Evolutionary conservation across 2,113 vertebrate species (phyloP), one percentile per base, ranked within the genome.

Genomic region (Hyperopisus bebe): DNA sequence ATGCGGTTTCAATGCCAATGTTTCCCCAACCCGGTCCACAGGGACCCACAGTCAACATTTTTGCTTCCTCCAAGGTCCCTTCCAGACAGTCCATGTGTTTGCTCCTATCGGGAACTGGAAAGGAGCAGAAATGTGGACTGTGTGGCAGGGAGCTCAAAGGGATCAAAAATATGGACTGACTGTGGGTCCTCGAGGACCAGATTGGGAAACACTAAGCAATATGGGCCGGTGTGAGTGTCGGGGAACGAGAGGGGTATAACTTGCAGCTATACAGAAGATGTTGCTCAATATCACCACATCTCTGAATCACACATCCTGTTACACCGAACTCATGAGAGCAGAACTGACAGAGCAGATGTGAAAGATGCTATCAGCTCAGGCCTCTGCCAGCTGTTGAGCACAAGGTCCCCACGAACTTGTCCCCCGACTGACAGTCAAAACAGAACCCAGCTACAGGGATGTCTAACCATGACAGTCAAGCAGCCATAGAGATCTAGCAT

Each of bases 221-320:
- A 13, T 0, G 62, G n/a, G n/a, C n/a, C n/a, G 0, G n/a, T 4
- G 62, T 70, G n/a, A 27, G 62, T 31, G 62, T 27, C 13, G 13
- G 44, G 44, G 15, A 35, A 53, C 17, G 17, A 19, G 3, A 42
- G 13, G 0, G 17, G 42, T 17, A 24, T 24, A 84, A 46, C 80
- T 24, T 84, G 39, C 51, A 88, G 48, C 87, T 42, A 27, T 21
- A 55, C 50, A 21, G 77, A 44, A 89, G 10, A 24, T 6, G 35
- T 89, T 62, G 48, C 77, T 85, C 50, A 42, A 84, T 21, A 62
- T 62, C 77, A 17, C 88, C 39, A 47, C 88, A 31, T 44, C 74
- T 83, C 15, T 89, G 70, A 89, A 74, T 82, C 88, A 89, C 47
- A 89, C 74, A 83, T 83, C 74, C 88, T 89, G 80, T 47, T 82